Evolutionary conservation across 64 coral and sea anemone species (phyloP).

Genomic region (Dendronephthya gigantea): DNA sequence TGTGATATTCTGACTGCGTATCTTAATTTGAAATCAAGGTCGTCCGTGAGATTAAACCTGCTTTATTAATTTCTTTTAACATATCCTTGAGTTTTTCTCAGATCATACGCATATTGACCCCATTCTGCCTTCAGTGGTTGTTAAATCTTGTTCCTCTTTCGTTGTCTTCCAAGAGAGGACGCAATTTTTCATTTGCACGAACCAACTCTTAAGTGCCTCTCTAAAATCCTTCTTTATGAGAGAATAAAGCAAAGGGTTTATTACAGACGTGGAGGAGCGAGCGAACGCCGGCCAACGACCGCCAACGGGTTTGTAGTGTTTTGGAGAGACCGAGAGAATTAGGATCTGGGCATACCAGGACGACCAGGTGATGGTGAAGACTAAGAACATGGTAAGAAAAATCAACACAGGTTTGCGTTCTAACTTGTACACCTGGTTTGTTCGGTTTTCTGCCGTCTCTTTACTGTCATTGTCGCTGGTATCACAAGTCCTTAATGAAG

Average conservation of each 20-base stretch:
- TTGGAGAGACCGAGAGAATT: background rate
- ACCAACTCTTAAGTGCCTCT: background rate
- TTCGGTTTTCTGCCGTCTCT: background rate
- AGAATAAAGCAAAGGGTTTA: slow-evolving; percentile 5
- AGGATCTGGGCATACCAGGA: background rate
- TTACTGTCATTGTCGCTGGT: background rate
- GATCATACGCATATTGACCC: too few relatives aligned
- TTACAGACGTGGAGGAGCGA: background rate
- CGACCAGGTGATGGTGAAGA: background rate
- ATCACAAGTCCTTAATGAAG: background rate
- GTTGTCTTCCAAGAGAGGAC: background rate
- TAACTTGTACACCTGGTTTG: background rate
- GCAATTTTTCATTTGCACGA: background rate
- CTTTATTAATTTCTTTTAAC: too few relatives aligned
- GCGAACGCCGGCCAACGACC: background rate
- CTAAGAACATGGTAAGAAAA: background rate
- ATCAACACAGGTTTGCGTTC: slow-evolving; percentile 1
- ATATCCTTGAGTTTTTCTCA: too few relatives aligned
- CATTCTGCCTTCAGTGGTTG: too few relatives aligned
- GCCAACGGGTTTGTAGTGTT: background rate
- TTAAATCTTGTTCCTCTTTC: too few relatives aligned
- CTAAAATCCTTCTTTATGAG: background rate
- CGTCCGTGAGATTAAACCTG: too few relatives aligned
- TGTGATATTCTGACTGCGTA: too few relatives aligned
- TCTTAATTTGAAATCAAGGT: too few relatives aligned